Base-by-base conservation (phyloP, 2,113 vertebrate species). In the Cheilinus undulatus region DNA sequence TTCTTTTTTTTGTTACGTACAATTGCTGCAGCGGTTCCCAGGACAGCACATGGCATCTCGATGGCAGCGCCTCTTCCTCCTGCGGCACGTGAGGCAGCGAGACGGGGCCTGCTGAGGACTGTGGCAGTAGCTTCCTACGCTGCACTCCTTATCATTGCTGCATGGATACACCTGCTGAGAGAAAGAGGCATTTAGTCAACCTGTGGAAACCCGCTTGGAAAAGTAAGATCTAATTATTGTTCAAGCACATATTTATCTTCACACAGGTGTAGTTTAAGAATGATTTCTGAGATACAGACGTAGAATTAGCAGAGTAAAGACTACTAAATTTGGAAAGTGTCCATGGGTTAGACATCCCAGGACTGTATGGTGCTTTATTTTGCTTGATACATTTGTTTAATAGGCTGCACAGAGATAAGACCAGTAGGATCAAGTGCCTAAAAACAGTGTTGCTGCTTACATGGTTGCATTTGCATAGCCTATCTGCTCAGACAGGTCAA, bases 1-100 rank as follows among this genome's bases (percentile, higher is more conserved):
- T 51, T 11, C 30, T 6, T 42, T 36, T 42, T 3, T 61, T 13
- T 54, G 61, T 4, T 36, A 85, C 90, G 0, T 92, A 99, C 97
- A 97, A 3, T 96, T 97, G 67, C 95, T 98, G 90, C 98, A 99
- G 86, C 95, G 96, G 88, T 96, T 97, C 24, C 97, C 96, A 0
- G 95, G 94, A 85, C 98, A 99, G 71, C 98, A 99, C 98, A 99
- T 98, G 88, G 94, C 93, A 0, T 99, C 96, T 87, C 97, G 91
- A 26, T 97, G 95, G 82, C 98, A 99, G 7, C 97, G 96, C 78
- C 94, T 98, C 95, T 98, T 99, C 91, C 93, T 97, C 72, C 96
- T 87, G 42, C 97, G 93, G 73, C 98, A 99, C 73, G 92, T 78
- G 88, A 96, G 93, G 89, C 98, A 99, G 0, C 95, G 94, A 0